These are phyloP conservation scores for Bombylius discolor DNA, from an alignment of 2,888 invertebrate species.

Conservation along the genomic window DNA sequence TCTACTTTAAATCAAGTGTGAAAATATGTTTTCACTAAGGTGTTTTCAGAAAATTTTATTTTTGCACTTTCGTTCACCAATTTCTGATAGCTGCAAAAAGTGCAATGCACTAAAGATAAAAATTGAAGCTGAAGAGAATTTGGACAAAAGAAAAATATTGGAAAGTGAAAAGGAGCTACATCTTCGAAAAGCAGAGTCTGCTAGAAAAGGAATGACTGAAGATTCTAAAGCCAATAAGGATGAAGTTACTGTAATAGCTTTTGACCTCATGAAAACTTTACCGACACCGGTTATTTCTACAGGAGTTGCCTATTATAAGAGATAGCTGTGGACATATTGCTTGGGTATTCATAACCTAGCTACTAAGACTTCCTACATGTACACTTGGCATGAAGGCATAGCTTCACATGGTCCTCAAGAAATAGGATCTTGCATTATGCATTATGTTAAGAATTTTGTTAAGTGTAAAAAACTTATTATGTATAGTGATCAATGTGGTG, in stretches of 20 bases:
- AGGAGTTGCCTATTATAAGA: conserved; percentile 10
- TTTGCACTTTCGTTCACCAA: conserved; percentile 13
- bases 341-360: conserved; percentile 2
- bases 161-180: conserved; percentile 8
- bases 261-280: conserved; percentile 12
- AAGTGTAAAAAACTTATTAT: conserved; percentile 5
- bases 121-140: conserved; percentile 7
- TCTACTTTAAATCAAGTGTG: conserved; percentile 2
- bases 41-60: conserved; percentile 14
- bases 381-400: conserved; percentile 5
- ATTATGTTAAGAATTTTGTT: conserved; percentile 7
- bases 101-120: conserved; percentile 8
- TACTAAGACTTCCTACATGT: conserved; percentile 2
- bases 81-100: conserved; percentile 12
- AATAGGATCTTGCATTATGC: conserved; percentile 8
- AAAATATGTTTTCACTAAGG: conserved; percentile 8
- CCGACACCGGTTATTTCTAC: conserved; percentile 11
- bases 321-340: conserved; percentile 10
- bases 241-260: conserved; percentile 5
- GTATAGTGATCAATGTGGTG: too few species aligned
- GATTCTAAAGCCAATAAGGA: conserved; percentile 6
- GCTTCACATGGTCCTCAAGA: conserved; percentile 9
- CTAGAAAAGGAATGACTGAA: conserved; percentile 11
- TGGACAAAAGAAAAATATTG: conserved; percentile 1
- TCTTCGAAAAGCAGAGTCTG: conserved; percentile 13